A percentile compares a stretch with the other conserved stretches of the same genome.
phyloP scores from a whole-genome alignment of 2,888 invertebrate genomes.

The Drosophila vallismaia region DNA sequence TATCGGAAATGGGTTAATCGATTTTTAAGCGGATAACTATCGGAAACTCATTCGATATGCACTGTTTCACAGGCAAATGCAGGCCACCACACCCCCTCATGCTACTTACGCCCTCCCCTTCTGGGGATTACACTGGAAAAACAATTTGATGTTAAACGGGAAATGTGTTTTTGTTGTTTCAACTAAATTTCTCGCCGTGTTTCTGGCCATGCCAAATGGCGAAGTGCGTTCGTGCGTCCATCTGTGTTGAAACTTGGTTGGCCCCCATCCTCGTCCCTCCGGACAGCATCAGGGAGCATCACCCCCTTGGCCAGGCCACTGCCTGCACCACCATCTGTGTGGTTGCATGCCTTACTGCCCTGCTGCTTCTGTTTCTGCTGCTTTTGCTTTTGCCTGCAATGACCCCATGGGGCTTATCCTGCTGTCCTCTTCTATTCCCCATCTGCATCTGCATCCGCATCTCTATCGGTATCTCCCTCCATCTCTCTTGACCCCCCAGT shows the following conservation, averaged over 20 bases:
- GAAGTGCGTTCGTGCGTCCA: slow-evolving; percentile 47
- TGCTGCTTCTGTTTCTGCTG: slow-evolving; percentile 24
- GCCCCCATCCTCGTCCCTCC: not conserved
- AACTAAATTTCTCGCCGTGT: slow-evolving; percentile 2
- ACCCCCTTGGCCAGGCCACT: not conserved
- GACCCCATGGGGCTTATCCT: slow-evolving; percentile 46
- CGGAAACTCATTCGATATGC: slow-evolving; percentile 80
- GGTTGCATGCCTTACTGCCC: slow-evolving; percentile 44
- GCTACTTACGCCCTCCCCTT: not conserved
- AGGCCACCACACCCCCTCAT: slow-evolving; percentile 6
- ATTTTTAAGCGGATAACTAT: slow-evolving; percentile 81
- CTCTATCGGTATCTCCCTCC: not conserved
- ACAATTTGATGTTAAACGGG: not conserved
- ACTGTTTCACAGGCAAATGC: slow-evolving; percentile 68
- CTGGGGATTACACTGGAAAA: slow-evolving; percentile 7
- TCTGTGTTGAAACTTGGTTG: slow-evolving; percentile 27
- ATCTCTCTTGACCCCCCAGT: not conserved
- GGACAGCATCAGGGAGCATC: no score
- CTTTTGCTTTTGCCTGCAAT: slow-evolving; percentile 20
- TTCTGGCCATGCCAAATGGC: slow-evolving; percentile 36
- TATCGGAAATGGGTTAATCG: slow-evolving; percentile 83
- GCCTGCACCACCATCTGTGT: slow-evolving; percentile 25
- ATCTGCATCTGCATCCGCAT: no score
- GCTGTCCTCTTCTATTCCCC: not conserved
- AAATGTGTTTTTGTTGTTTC: not conserved